A percentile compares a stretch with the other conserved stretches of the same genome.
phyloP scores from a whole-genome alignment of 2,113 vertebrate genomes.

The Campylomormyrus numenius region DNA sequence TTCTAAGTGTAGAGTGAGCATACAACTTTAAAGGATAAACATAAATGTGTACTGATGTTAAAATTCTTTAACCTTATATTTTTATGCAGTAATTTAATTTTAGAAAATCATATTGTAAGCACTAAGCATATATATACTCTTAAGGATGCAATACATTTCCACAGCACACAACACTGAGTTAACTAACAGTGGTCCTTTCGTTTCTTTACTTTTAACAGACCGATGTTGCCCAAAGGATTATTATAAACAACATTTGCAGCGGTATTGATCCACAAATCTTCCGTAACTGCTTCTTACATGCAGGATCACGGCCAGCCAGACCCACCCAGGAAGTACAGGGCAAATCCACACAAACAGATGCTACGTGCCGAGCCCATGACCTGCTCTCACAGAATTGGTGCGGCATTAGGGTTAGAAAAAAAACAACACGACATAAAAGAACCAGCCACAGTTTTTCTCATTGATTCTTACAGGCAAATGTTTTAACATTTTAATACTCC shows the following conservation, averaged over 20 bases:
- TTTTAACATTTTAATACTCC: background rate
- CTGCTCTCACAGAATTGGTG: background rate
- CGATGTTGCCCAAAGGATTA: background rate
- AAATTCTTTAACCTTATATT: background rate
- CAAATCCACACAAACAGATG: background rate
- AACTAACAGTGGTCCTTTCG: background rate
- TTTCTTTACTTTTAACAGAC: background rate
- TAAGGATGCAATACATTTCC: background rate
- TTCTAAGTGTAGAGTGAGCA: background rate
- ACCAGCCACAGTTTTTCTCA: background rate
- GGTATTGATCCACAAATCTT: background rate
- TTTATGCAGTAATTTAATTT: background rate
- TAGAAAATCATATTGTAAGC: background rate
- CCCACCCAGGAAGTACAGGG: background rate
- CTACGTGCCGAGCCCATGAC: background rate
- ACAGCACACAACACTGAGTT: background rate
- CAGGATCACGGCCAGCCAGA: background rate
- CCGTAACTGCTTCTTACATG: background rate
- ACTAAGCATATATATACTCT: background rate
- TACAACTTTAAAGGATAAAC: background rate
- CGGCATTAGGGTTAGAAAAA: background rate
- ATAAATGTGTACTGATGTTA: background rate
- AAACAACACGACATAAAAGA: background rate
- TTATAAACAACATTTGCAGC: background rate
- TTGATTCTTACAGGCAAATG: background rate